Base-by-base conservation (phyloP, 2,888 invertebrate genomes). In the Amblyteles armatorius region DNA sequence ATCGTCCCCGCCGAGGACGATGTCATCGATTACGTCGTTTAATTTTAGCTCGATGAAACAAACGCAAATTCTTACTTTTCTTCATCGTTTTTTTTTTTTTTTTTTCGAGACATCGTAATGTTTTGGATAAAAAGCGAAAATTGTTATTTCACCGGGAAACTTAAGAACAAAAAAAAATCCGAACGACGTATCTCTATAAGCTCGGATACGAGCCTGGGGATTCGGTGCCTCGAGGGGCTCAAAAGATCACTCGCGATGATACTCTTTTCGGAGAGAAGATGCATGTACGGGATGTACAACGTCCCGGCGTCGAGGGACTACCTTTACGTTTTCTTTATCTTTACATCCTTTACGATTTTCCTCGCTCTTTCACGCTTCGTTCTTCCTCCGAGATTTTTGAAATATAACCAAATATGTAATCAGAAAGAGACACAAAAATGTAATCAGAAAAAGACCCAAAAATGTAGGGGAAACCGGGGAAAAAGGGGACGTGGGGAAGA, bases 281-380 rank as follows among this genome's bases (percentile, higher is more conserved):
- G 48, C 26, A 44, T 60, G 57, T 60, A 44, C 16, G 57, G 60
- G 44, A 60, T 60, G 60, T 33, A 29, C 6, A 0, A 33, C 26
- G 16, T 22, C 7, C 13, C 40, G 16, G 40, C 44, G 22, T 29
- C 73, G 60, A n/a, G 33, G 29, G 63, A 29, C 26, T 44, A n/a
- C 9, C 73, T n/a, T n/a, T n/a, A n/a, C n/a, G n/a, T n/a, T n/a
- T n/a, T n/a, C n/a, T n/a, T n/a, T n/a, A n/a, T n/a, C n/a, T n/a
- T n/a, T n/a, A n/a, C n/a, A 60, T 73, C 44, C 60, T 60, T 60
- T 60, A 60, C 73, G 60, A 60, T 60, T 60, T 60, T 1, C 48
- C n/a, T n/a, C 0, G n/a, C 60, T 29, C 29, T n/a, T 26, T 73
- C 26, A 44, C 3, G 22, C 0, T 60, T 44, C 44, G 16, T 73